phyloP scores from a whole-genome alignment of 2,888 invertebrate species.

The Rhaphigaster nebulosa region DNA sequence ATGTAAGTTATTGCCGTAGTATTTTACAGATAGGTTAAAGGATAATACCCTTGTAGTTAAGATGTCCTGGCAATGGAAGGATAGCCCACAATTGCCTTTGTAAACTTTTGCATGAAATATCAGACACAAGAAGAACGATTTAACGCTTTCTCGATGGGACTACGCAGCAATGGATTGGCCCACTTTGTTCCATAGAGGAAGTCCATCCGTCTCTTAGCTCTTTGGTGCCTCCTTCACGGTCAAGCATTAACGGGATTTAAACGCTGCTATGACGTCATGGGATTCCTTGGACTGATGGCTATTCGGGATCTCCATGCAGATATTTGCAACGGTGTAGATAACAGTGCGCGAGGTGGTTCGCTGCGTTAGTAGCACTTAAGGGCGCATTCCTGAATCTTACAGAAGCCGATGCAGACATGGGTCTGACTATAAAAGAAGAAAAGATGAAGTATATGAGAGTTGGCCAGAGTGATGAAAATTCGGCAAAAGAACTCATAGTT shows the following conservation, averaged over 20 bases:
- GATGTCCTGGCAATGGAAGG: neutral
- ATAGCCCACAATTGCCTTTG: neutral
- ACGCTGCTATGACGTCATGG: neutral
- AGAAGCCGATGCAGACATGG: too few species aligned
- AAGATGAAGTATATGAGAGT: too few species aligned
- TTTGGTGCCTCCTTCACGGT: neutral
- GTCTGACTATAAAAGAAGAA: too few species aligned
- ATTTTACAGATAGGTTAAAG: too few species aligned
- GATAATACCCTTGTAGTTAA: neutral
- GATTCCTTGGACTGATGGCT: neutral
- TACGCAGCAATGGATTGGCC: neutral
- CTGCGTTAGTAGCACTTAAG: neutral
- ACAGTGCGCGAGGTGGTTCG: neutral
- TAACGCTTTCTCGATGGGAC: neutral
- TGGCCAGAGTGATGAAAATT: too few species aligned
- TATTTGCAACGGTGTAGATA: neutral
- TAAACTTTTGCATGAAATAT: neutral
- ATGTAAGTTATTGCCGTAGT: too few species aligned
- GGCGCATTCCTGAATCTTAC: too few species aligned
- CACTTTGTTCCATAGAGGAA: neutral
- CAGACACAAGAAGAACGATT: neutral
- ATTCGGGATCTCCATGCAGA: neutral
- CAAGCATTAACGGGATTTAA: constrained; percentile 6
- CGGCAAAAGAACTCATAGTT: too few species aligned
- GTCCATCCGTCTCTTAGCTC: neutral